Evolutionary conservation across 2,113 vertebrate species (phyloP).

Genomic region (Dicaeum eximium): DNA sequence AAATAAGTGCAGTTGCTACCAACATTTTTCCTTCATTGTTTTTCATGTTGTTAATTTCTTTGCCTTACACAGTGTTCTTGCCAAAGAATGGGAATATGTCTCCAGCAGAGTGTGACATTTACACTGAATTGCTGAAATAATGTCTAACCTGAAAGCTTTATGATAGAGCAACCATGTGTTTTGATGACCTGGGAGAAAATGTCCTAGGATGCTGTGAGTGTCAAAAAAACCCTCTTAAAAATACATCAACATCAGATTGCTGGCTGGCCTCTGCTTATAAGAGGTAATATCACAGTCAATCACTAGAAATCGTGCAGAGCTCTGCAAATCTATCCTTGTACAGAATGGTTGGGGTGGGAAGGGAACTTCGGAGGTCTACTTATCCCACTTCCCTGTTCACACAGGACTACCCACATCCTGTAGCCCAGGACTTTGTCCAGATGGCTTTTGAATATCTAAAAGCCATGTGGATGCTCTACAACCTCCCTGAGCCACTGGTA

Average conservation of each 20-base stretch:
- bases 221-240: background rate
- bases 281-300: background rate
- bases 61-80: background rate
- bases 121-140: background rate
- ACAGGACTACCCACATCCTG: background rate
- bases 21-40: conserved; percentile 7
- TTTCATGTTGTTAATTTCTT: background rate
- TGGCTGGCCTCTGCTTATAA: background rate
- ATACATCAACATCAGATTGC: background rate
- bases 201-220: background rate
- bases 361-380: background rate
- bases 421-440: background rate
- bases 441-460: background rate
- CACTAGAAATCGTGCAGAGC: background rate
- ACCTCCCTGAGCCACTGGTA: background rate
- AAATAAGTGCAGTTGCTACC: background rate
- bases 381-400: background rate
- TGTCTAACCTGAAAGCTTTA: background rate
- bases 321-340: background rate
- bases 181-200: background rate
- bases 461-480: background rate
- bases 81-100: background rate
- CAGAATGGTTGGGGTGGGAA: background rate
- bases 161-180: background rate
- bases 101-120: background rate